phyloP scores from a whole-genome alignment of 2,113 vertebrate genomes.

The Oncorhynchus keta region DNA sequence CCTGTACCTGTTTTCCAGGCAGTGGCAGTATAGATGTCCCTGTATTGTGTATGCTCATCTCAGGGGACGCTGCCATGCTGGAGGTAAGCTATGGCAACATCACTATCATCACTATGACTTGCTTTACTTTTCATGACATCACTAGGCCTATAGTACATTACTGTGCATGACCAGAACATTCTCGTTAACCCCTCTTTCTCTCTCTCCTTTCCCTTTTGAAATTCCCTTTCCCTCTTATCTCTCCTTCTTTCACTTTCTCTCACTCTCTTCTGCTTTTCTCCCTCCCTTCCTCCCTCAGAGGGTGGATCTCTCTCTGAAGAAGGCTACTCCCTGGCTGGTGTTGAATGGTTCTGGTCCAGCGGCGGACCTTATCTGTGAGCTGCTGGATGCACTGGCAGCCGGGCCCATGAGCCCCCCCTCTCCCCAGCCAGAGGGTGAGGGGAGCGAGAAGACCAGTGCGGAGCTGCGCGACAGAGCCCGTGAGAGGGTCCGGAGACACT shows the following conservation, averaged over 20 bases:
- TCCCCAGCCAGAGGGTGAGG: constrained; percentile 14
- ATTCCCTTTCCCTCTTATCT: too few relatives aligned
- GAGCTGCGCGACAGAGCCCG: constrained; percentile 47
- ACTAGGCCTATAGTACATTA: too few relatives aligned
- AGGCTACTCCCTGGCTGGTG: constrained; percentile 79
- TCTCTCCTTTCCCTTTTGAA: neutral
- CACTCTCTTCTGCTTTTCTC: neutral
- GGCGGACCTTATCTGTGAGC: constrained; percentile 78
- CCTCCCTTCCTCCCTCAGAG: constrained; percentile 53
- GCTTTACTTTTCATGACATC: too few relatives aligned
- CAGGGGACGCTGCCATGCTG: constrained; percentile 76
- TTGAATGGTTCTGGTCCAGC: constrained; percentile 79
- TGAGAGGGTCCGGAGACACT: constrained; percentile 62
- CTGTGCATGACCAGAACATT: neutral
- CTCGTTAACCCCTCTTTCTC: neutral
- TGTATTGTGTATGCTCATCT: constrained; percentile 82
- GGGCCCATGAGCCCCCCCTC: constrained; percentile 30
- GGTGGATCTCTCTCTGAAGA: constrained; percentile 74
- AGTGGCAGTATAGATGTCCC: constrained; percentile 85
- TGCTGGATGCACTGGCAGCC: constrained; percentile 57
- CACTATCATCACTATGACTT: too few relatives aligned
- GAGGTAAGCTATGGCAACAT: constrained; percentile 63
- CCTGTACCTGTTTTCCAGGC: constrained; percentile 58
- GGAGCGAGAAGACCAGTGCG: constrained; percentile 15
- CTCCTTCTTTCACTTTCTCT: neutral